phyloP scores from a whole-genome alignment of 1,140 invertebrate genomes.

The Euura lappo region DNA sequence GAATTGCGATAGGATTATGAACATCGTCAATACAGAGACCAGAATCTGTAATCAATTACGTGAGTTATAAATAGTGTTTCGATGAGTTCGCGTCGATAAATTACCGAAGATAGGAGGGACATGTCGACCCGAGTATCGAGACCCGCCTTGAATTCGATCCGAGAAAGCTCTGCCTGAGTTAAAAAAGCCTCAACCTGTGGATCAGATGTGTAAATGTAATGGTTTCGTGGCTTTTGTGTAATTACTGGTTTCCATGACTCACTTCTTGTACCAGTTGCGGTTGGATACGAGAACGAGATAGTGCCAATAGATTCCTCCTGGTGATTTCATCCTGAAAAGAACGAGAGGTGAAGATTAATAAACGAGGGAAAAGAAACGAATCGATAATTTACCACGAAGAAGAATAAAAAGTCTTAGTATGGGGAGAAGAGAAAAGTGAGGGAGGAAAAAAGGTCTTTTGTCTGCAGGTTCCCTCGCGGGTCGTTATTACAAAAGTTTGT shows the following conservation, averaged over 20 bases:
- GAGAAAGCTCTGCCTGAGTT: not conserved
- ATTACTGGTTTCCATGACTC: not conserved
- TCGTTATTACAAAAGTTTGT: constrained; percentile 3
- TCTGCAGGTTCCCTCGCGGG: not conserved
- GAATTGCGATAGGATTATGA: not conserved
- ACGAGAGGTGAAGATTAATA: not conserved
- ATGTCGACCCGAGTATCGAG: not conserved
- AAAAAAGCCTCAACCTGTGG: not conserved
- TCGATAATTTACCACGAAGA: too few species aligned
- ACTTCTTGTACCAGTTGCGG: not conserved
- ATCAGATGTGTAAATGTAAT: not conserved
- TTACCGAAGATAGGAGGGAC: not conserved
- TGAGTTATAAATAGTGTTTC: not conserved
- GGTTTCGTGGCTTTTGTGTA: too few species aligned
- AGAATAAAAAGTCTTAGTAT: too few species aligned
- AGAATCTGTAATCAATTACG: not conserved
- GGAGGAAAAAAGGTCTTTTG: too few species aligned
- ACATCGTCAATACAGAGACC: not conserved
- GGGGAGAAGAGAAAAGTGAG: too few species aligned
- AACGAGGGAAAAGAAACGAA: too few species aligned
- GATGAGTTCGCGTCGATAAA: not conserved
- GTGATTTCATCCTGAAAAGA: not conserved
- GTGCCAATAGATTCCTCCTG: not conserved
- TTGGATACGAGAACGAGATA: not conserved
- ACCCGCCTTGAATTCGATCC: not conserved